These are phyloP conservation scores for Hypercompe scribonia DNA, from an alignment of 2,888 invertebrate species.

Conservation along the genomic window DNA sequence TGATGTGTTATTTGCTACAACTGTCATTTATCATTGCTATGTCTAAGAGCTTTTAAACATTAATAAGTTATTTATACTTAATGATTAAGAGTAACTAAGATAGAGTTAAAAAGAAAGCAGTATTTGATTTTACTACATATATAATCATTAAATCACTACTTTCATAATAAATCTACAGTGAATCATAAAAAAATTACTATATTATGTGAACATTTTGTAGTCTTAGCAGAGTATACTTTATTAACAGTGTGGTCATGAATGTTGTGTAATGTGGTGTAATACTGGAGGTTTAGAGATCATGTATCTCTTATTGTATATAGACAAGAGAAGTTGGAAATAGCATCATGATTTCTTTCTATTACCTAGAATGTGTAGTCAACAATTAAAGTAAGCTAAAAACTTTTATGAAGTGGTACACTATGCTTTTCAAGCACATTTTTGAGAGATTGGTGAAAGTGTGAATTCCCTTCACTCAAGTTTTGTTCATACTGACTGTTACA, in stretches of 20 bases:
- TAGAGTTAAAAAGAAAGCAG: too few relatives aligned
- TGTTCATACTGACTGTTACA: constrained; percentile 32
- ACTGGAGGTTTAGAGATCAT: not conserved
- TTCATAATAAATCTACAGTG: not conserved
- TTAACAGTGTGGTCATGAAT: not conserved
- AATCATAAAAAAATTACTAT: not conserved
- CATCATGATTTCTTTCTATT: not conserved
- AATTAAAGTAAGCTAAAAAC: not conserved
- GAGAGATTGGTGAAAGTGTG: constrained; percentile 73
- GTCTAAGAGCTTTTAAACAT: not conserved
- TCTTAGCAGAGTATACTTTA: not conserved
- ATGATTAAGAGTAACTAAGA: too few relatives aligned
- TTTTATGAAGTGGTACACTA: not conserved
- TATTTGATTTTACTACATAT: not conserved
- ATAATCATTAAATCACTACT: not conserved
- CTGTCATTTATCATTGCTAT: not conserved
- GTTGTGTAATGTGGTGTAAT: not conserved
- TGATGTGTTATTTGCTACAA: not conserved
- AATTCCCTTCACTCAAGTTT: constrained; percentile 72
- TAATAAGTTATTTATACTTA: not conserved
- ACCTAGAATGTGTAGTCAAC: not conserved
- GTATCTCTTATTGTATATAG: not conserved
- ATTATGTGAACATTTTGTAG: not conserved
- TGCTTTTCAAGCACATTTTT: constrained; percentile 49
- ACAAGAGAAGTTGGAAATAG: not conserved